Evolutionary conservation across 2,888 invertebrate genomes (phyloP).

Genomic region (Heliconius ethilla): DNA sequence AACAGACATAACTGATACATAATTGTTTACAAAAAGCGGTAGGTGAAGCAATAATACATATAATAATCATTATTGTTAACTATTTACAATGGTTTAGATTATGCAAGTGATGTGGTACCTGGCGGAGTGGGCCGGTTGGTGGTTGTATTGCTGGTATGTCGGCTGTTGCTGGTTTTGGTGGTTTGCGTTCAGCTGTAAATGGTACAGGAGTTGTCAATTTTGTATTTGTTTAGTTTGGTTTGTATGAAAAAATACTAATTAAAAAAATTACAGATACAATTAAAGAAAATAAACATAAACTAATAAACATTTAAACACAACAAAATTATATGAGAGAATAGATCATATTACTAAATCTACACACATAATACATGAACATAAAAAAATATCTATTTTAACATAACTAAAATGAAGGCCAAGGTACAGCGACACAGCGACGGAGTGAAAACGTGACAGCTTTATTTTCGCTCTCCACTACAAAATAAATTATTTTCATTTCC

Average conservation of each 20-base stretch:
- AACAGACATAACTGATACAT: background rate
- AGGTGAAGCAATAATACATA: background rate
- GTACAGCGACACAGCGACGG: background rate
- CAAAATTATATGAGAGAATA: background rate
- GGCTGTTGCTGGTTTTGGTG: conserved; percentile 70
- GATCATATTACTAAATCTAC: background rate
- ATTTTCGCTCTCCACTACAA: no score
- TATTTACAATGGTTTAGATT: conserved; percentile 33
- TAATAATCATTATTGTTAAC: conserved; percentile 16
- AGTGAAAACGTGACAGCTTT: background rate
- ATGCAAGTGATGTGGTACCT: conserved; percentile 55
- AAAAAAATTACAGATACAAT: background rate
- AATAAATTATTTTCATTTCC: no score
- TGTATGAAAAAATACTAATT: background rate
- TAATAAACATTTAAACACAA: background rate
- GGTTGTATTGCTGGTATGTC: conserved; percentile 71
- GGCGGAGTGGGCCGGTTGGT: conserved; percentile 70
- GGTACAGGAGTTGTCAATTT: conserved; percentile 33
- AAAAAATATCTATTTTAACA: no score
- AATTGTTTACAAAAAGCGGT: background rate
- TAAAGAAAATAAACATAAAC: background rate
- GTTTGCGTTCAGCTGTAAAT: conserved; percentile 68
- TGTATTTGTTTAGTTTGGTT: conserved; percentile 29
- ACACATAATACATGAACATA: no score
- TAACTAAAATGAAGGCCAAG: background rate